Base-by-base conservation (phyloP, 2,113 vertebrate species). In the Macaca fascicularis region DNA sequence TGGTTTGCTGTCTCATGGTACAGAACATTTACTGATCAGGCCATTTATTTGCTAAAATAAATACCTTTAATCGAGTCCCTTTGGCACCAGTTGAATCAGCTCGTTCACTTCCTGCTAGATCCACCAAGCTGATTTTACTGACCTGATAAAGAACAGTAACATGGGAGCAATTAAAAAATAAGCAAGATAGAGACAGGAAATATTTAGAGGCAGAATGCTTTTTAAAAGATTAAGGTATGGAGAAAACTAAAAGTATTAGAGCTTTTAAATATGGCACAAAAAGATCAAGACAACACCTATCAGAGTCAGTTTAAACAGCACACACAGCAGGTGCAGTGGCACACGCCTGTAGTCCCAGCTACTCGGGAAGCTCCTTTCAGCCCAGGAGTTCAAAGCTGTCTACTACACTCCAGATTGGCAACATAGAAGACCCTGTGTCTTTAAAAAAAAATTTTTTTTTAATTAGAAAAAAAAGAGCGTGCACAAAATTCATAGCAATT, bases 21-120 rank as follows among this genome's bases (percentile, higher is more conserved):
- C 1, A 64, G 86, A 92, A 87, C 38, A 69, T 32, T 85, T 43
- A 91, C 0, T 82, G 48, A 95, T 69, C 13, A 75, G 23, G 32
- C 27, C 74, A 83, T 35, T 45, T 94, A 43, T 11, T 78, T 90
- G 59, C n/a, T 81, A 90, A 96, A 88, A 94, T n/a, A 95, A 86
- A 93, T 98, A 99, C 99, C 99, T 99, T 99, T 98, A 99, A 97
- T 97, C 99, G 99, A 25, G 99, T 99, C 67, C 99, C 99, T 98
- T 99, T 99, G 97, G 99, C 99, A 43, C 99, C 99, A 23, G 99
- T 99, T 69, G 99, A 99, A 98, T 99, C 99, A n/a, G 99, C 99
- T 88, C 99, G 98, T 97, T 99, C 99, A 11, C 99, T 99, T 57
- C 99, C 99, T 40, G 99, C 99, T 90, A 99, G 99, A 97, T 99